phyloP scores from a whole-genome alignment of 92 coral and sea anemone species.

The Phenganax subtilis region DNA sequence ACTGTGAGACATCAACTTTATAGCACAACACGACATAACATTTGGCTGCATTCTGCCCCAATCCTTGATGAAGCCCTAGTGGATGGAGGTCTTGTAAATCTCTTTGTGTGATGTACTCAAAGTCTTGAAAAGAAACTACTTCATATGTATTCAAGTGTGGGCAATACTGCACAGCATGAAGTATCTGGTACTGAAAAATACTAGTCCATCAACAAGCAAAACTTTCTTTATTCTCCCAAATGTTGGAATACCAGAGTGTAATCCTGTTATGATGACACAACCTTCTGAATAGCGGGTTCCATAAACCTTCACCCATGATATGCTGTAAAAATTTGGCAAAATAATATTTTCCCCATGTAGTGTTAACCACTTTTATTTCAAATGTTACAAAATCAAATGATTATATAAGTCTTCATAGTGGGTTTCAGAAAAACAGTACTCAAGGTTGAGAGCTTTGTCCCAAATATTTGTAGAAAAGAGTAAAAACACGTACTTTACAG shows the following conservation, averaged over 20 bases:
- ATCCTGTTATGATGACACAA: constrained; percentile 36
- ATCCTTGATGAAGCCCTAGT: constrained; percentile 52
- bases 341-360: too few species aligned
- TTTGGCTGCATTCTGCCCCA: constrained; percentile 43
- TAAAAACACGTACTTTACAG: too few species aligned
- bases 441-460: too few species aligned
- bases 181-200: constrained; percentile 38
- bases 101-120: constrained; percentile 40
- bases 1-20: constrained; percentile 47
- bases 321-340: constrained; percentile 10
- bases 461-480: too few species aligned
- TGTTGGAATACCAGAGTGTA: constrained; percentile 47
- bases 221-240: constrained; percentile 47
- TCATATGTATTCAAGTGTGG: constrained; percentile 61
- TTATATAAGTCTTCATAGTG: too few species aligned
- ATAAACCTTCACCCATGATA: constrained; percentile 56
- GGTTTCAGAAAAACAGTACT: too few species aligned
- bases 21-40: constrained; percentile 52
- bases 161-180: constrained; percentile 34
- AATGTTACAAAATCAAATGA: too few species aligned
- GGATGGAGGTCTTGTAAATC: constrained; percentile 58
- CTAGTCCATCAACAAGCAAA: constrained; percentile 46
- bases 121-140: constrained; percentile 35
- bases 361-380: too few species aligned
- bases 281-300: constrained; percentile 48